phyloP scores from a whole-genome alignment of 2,797 vertebrate genomes.

The Myotis findleyi region DNA sequence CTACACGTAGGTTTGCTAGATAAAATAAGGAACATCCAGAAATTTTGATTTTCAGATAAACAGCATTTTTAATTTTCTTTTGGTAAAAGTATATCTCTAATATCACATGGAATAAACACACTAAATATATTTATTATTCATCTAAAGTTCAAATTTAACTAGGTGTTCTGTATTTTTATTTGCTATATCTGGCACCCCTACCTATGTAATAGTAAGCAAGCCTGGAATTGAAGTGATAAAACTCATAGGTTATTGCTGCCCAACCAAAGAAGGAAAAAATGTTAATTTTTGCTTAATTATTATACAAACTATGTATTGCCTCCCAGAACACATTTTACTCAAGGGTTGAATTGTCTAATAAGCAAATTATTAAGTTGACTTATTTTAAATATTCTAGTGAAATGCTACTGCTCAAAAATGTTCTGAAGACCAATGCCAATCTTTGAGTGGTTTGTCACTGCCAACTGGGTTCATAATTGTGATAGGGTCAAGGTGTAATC shows the following conservation, averaged over 20 bases:
- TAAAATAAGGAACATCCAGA: not conserved
- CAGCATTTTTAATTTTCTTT: not conserved
- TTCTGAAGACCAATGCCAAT: not conserved
- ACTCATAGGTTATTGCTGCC: not conserved
- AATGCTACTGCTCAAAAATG: not conserved
- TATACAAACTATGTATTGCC: not conserved
- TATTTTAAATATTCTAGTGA: not conserved
- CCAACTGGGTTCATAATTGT: not conserved
- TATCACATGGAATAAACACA: not conserved
- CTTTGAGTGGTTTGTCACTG: not conserved
- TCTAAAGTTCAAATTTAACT: constrained; percentile 22
- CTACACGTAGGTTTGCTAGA: not conserved
- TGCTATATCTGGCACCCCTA: not conserved
- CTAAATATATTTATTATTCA: not conserved
- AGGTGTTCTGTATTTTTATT: not conserved
- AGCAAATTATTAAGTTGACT: not conserved
- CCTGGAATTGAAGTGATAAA: not conserved
- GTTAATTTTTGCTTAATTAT: not conserved
- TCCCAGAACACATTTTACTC: not conserved
- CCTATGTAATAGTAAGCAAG: not conserved
- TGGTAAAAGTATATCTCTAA: not conserved
- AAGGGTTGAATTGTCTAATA: not conserved
- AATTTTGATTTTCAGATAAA: not conserved
- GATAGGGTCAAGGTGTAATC: not conserved
- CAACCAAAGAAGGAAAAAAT: not conserved